phyloP scores from a whole-genome alignment of 1,140 invertebrate genomes.

The Drosophila suzukii region DNA sequence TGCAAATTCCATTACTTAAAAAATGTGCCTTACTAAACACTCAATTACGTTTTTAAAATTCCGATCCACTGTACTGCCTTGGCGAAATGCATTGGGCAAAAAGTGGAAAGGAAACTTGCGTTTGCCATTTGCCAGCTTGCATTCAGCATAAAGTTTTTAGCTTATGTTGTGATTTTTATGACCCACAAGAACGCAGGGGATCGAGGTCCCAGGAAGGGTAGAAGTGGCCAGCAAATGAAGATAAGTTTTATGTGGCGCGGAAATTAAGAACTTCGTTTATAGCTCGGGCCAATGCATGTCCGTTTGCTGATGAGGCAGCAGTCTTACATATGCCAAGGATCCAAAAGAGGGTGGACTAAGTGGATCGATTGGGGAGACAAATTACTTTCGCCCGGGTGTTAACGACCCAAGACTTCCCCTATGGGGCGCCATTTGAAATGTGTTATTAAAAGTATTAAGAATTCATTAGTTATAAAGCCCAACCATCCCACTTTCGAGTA shows the following conservation, averaged over 20 bases:
- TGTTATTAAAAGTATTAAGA: conserved; percentile 72
- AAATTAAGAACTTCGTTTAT: conserved; percentile 82
- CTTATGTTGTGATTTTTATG: conserved; percentile 82
- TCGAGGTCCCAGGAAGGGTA: not conserved
- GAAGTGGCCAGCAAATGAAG: conserved; percentile 67
- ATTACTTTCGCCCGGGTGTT: conserved; percentile 55
- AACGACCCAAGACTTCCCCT: conserved; percentile 40
- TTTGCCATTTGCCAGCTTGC: conserved; percentile 77
- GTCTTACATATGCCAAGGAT: conserved; percentile 21
- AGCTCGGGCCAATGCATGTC: conserved; percentile 58
- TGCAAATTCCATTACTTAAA: no score
- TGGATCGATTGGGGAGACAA: conserved; percentile 46
- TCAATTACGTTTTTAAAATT: not conserved
- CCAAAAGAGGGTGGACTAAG: not conserved
- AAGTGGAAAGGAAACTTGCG: conserved; percentile 69
- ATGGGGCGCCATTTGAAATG: conserved; percentile 29
- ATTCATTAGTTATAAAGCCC: conserved; percentile 60
- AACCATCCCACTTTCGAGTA: conserved; percentile 7
- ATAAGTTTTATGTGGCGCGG: conserved; percentile 81
- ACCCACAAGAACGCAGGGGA: conserved; percentile 19
- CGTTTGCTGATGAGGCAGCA: conserved; percentile 40
- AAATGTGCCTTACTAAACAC: not conserved
- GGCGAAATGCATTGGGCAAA: conserved; percentile 64
- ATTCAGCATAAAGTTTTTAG: conserved; percentile 79
- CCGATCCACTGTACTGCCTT: conserved; percentile 15